Conservation (phyloP, 2,113 vertebrate genomes). For the Meleagris gallopavo region DNA sequence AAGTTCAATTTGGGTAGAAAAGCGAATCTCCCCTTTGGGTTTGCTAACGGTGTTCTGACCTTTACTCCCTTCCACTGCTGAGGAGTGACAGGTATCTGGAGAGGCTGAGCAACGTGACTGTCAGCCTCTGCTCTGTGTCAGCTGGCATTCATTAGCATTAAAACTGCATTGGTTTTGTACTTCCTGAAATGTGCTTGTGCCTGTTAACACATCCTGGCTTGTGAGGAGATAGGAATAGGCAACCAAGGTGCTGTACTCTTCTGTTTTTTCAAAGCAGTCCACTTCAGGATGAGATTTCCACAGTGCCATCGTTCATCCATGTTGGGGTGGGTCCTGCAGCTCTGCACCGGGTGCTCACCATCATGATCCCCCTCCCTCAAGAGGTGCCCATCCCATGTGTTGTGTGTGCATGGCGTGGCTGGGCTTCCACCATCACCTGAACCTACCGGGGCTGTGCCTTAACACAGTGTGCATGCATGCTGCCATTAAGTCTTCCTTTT, state of each 20-base stretch:
- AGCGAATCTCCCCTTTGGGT: neutral
- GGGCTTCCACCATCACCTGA: neutral
- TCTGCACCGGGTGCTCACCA: neutral
- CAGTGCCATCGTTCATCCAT: neutral
- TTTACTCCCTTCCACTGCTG: constrained; percentile 1
- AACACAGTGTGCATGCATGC: accelerated
- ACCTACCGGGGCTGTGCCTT: neutral
- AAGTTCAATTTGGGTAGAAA: constrained; percentile 19
- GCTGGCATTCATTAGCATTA: neutral
- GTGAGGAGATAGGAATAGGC: neutral
- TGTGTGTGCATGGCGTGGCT: accelerated
- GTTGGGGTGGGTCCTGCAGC: neutral
- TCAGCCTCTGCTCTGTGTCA: constrained; percentile 8
- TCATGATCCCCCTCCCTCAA: neutral
- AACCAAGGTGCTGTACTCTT: neutral
- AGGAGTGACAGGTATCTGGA: constrained; percentile 34
- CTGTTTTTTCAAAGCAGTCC: neutral
- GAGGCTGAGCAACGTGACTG: neutral
- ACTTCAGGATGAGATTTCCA: accelerated
- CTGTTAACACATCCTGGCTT: neutral
- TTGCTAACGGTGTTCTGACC: neutral
- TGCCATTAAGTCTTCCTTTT: neutral
- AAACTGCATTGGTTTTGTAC: neutral
- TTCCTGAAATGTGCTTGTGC: neutral
- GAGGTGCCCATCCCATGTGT: neutral